phyloP scores from a whole-genome alignment of 2,113 vertebrate species.

The Eptatretus burgeri region DNA sequence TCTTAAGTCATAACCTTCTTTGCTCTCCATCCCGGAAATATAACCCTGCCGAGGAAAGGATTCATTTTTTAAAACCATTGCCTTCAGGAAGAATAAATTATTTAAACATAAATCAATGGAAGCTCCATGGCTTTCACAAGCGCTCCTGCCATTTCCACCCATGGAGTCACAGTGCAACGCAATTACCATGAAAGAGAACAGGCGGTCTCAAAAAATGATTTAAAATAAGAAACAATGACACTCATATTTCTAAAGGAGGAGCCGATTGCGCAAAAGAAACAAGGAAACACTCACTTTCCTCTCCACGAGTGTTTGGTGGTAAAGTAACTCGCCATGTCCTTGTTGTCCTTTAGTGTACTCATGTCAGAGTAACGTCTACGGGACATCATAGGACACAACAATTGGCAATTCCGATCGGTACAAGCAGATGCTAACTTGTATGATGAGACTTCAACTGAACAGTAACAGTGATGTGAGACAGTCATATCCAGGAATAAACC shows the following conservation, averaged over 20 bases:
- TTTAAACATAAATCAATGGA: neutral
- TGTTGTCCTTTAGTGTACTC: constrained; percentile 92
- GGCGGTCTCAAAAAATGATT: neutral
- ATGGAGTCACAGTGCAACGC: neutral
- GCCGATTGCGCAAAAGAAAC: neutral
- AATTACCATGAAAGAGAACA: neutral
- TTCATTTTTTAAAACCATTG: no score
- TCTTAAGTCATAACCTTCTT: neutral
- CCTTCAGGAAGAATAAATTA: neutral
- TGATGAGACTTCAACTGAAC: neutral
- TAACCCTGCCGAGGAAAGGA: no score
- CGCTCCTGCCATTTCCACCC: no score
- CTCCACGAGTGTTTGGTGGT: constrained; percentile 99
- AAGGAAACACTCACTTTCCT: constrained; percentile 48
- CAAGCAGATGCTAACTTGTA: neutral
- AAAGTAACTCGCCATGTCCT: constrained; percentile 95
- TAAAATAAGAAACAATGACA: neutral
- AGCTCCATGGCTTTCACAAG: no score
- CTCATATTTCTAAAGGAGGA: neutral
- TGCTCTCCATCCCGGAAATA: neutral
- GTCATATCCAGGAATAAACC: no score
- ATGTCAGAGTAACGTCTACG: constrained; percentile 58
- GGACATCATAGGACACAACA: constrained; percentile 13
- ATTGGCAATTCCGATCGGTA: neutral
- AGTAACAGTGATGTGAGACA: no score